phyloP scores from a whole-genome alignment of 2,113 vertebrate genomes.

The Gallinago jamesoni region DNA sequence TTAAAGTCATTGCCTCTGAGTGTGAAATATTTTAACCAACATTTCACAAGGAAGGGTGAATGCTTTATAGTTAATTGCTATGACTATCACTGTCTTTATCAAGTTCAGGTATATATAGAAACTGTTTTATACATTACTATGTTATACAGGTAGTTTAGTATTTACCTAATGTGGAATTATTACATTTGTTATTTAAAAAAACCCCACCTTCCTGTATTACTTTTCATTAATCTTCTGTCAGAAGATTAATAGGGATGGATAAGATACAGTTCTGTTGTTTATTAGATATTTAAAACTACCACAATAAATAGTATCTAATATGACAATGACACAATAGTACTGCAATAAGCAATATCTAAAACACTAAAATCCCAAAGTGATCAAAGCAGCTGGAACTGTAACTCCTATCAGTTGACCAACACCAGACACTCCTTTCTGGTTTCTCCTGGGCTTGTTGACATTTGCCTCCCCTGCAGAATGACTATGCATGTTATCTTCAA shows the following conservation, averaged over 20 bases:
- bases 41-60: neutral
- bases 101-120: neutral
- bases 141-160: neutral
- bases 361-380: neutral
- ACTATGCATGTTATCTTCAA: conserved; percentile 21
- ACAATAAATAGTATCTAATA: neutral
- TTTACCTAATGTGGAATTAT: neutral
- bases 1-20: neutral
- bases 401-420: neutral
- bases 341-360: neutral
- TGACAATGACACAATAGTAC: neutral
- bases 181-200: neutral
- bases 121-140: neutral
- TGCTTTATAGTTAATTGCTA: neutral
- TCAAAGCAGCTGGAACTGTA: neutral
- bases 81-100: neutral
- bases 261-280: neutral
- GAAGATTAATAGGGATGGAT: neutral
- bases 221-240: neutral
- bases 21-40: neutral
- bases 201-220: neutral
- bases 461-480: conserved; percentile 17
- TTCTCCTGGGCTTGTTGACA: neutral
- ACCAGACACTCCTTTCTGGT: neutral
- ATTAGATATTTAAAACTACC: neutral